Evolutionary conservation across 2,113 vertebrate genomes (phyloP), one percentile per base, ranked within the genome.

Genomic region (Melanostigma gelatinosum): DNA sequence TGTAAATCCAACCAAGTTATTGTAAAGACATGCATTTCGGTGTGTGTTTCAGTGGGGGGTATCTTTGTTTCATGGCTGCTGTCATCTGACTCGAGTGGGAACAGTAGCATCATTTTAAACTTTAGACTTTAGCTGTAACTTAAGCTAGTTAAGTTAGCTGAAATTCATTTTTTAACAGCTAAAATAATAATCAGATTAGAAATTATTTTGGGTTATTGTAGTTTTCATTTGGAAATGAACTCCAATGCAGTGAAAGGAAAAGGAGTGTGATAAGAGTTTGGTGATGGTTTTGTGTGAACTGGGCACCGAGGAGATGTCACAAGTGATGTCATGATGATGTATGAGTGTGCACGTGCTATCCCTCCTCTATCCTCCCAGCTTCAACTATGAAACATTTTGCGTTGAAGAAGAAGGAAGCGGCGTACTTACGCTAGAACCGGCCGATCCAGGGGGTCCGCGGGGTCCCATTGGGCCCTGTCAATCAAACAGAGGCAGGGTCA

Each of bases 391-490:
- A 69, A 18, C 27, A 44, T 62, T 55, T 58, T 44, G 48, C 32
- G 9, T 36, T 15, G 38, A 77, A 12, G 54, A 61, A 29, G n/a
- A 18, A 66, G 36, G 15, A 85, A 69, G 42, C 22, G 18, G n/a
- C 73, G 60, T 85, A 97, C 98, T 97, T 87, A 99, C 98, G 5
- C 96, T 95, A 77, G 96, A 6, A 0, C 98, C 98, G 79, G 97
- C 88, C 75, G 97, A 79, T 34, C 98, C 98, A 36, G 98, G 96
- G 72, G 96, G 85, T 95, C 98, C 98, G 29, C 98, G 97, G 77
- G 97, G 96, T 95, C 98, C 98, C 79, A 97, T 96, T 78, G 98
- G 97, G 86, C 98, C 98, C 98, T 99, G 80, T 83, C 72, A 77
- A 81, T 80, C 55, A 74, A 77, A 79, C 42, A 62, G 22, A 63